These are phyloP conservation scores for Drosophila kambysellisi DNA, from an alignment of 2,888 invertebrate genomes.

Conservation along the genomic window DNA sequence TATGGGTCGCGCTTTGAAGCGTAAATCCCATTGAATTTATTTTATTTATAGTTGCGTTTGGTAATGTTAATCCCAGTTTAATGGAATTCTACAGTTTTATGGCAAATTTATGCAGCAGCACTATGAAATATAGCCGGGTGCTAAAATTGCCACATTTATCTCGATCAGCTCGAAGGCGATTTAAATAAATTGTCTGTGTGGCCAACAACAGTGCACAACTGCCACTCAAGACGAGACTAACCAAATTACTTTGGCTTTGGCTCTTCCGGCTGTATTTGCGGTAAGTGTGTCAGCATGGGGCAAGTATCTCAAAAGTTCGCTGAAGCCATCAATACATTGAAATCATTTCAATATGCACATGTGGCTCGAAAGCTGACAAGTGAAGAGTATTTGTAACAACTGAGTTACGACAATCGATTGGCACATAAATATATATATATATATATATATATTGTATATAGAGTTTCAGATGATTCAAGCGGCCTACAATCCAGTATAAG, in stretches of 20 bases:
- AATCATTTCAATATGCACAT: constrained; percentile 54
- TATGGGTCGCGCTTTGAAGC: constrained; percentile 43
- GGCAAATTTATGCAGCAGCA: constrained; percentile 66
- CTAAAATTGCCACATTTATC: constrained; percentile 59
- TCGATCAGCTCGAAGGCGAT: constrained; percentile 43
- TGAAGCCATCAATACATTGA: constrained; percentile 57
- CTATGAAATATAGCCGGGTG: constrained; percentile 53
- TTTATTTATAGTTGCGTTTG: constrained; percentile 64
- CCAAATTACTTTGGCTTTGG: constrained; percentile 20
- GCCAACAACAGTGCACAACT: constrained; percentile 1
- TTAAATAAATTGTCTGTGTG: constrained; percentile 63
- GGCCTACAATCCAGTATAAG: background rate
- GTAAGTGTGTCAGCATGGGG: background rate
- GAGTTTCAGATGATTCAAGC: background rate
- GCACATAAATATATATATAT: background rate
- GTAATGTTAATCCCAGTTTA: constrained; percentile 63
- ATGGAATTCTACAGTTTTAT: constrained; percentile 67
- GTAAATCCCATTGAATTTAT: constrained; percentile 69
- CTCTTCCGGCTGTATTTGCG: background rate
- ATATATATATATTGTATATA: background rate
- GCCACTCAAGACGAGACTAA: constrained; percentile 13
- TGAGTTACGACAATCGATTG: background rate
- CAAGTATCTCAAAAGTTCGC: constrained; percentile 9
- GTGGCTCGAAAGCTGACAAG: constrained; percentile 32
- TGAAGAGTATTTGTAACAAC: background rate